Evolutionary conservation across 1,140 invertebrate species (phyloP).

Genomic region (Drosophila pectinifera): DNA sequence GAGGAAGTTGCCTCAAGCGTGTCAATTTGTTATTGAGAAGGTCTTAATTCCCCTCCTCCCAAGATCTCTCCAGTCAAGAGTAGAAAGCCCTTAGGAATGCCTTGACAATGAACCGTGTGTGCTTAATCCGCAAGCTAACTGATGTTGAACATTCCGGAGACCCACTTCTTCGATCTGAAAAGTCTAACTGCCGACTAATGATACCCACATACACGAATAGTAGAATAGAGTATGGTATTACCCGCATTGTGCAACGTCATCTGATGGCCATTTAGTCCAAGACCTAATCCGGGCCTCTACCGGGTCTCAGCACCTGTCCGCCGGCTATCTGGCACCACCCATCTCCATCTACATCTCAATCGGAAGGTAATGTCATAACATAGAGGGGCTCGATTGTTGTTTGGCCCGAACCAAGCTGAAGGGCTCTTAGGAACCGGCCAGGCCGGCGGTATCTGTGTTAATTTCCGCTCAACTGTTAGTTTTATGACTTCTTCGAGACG

Average conservation of each 20-base stretch:
- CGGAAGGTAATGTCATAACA: constrained; percentile 40
- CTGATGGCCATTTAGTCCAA: constrained; percentile 40
- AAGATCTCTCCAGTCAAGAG: constrained; percentile 12
- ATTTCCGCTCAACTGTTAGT: constrained; percentile 77
- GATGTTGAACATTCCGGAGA: constrained; percentile 7
- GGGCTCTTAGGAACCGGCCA: constrained; percentile 22
- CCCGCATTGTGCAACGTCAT: constrained; percentile 56
- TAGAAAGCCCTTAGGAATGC: constrained; percentile 22
- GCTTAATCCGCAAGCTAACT: constrained; percentile 34
- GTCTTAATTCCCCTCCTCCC: constrained; percentile 7
- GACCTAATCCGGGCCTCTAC: constrained; percentile 48
- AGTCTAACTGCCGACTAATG: constrained; percentile 53
- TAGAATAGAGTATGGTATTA: constrained; percentile 7
- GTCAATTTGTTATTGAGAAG: constrained; percentile 41
- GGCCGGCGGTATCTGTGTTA: constrained; percentile 65
- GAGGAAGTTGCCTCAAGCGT: constrained; percentile 40
- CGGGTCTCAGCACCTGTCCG: constrained; percentile 39
- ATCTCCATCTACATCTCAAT: constrained; percentile 68
- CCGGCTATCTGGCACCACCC: constrained; percentile 23
- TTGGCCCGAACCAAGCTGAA: constrained; percentile 40
- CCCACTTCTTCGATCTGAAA: constrained; percentile 16
- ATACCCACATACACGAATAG: constrained; percentile 29
- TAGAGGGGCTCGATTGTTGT: constrained; percentile 51
- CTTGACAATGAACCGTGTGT: constrained; percentile 34
- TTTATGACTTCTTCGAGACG: constrained; percentile 72